These are phyloP conservation scores for Drosophila pseudotakahashii DNA, from an alignment of 2,888 invertebrate genomes.

Conservation along the genomic window DNA sequence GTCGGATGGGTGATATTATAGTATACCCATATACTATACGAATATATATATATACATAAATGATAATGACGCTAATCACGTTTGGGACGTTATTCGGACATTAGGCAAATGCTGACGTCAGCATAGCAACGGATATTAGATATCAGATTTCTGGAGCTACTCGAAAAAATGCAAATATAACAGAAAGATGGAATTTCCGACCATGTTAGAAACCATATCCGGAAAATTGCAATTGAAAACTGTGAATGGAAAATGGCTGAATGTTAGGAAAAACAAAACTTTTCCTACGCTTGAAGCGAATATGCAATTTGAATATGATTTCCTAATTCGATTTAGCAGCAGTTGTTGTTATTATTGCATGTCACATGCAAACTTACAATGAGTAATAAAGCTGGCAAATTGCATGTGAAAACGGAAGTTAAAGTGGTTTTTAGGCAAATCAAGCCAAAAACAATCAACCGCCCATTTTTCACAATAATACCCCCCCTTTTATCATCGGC, in stretches of 20 bases:
- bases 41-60: conserved; percentile 3
- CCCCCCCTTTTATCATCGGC: conserved; percentile 4
- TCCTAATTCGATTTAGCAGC: conserved; percentile 22
- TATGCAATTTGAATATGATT: conserved; percentile 43
- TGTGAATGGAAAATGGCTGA: conserved; percentile 15
- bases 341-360: conserved; percentile 30
- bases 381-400: conserved; percentile 13
- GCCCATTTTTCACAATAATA: conserved; percentile 11
- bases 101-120: conserved; percentile 33
- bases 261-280: conserved; percentile 12
- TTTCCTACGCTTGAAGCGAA: conserved; percentile 25
- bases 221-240: conserved; percentile 29
- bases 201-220: conserved; percentile 14
- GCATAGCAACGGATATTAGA: neutral
- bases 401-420: conserved; percentile 43
- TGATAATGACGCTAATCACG: conserved; percentile 42
- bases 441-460: conserved; percentile 16
- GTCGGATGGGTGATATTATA: neutral
- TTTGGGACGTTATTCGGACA: conserved; percentile 32
- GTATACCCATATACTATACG: too few species aligned
- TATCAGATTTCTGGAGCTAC: conserved; percentile 19
- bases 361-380: conserved; percentile 38
- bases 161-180: neutral
- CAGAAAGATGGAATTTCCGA: conserved; percentile 11
- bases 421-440: conserved; percentile 40